These are phyloP conservation scores for Neopelma chrysocephalum DNA, from an alignment of 2,797 vertebrate genomes.

Conservation along the genomic window DNA sequence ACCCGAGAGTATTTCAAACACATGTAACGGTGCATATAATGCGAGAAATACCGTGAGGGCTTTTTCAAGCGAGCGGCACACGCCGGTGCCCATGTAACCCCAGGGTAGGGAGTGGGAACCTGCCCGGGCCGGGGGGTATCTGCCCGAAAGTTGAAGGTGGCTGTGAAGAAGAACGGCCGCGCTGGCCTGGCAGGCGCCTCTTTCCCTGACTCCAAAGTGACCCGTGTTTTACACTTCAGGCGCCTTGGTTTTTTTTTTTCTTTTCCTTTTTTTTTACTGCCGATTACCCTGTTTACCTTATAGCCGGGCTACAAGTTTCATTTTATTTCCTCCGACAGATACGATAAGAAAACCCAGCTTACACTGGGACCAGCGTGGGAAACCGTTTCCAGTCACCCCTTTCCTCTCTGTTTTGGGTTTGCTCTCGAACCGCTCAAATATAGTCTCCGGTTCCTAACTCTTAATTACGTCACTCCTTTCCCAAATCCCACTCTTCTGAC, in stretches of 20 bases:
- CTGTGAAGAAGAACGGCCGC: neutral
- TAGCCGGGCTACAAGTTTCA: neutral
- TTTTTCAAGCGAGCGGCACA: neutral
- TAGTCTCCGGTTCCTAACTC: neutral
- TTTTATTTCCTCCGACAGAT: constrained; percentile 42
- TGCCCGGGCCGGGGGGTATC: neutral
- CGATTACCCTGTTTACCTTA: constrained; percentile 42
- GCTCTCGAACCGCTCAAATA: neutral
- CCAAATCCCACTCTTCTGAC: neutral
- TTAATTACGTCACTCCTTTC: neutral
- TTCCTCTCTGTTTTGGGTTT: neutral
- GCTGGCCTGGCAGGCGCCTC: neutral
- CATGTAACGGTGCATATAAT: neutral
- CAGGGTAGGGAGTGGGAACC: neutral
- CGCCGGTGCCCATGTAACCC: neutral
- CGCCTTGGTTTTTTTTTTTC: neutral
- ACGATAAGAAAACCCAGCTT: neutral
- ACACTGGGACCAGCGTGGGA: neutral
- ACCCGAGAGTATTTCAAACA: neutral
- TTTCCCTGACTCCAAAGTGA: constrained; percentile 3
- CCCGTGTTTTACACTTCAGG: constrained; percentile 18
- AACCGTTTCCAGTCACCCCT: neutral
- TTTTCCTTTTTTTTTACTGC: neutral
- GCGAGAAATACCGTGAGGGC: neutral
- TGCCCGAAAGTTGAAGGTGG: neutral